A percentile compares a stretch with the other conserved stretches of the same genome.
phyloP scores from a whole-genome alignment of 2,888 invertebrate species.

The Autographa gamma region DNA sequence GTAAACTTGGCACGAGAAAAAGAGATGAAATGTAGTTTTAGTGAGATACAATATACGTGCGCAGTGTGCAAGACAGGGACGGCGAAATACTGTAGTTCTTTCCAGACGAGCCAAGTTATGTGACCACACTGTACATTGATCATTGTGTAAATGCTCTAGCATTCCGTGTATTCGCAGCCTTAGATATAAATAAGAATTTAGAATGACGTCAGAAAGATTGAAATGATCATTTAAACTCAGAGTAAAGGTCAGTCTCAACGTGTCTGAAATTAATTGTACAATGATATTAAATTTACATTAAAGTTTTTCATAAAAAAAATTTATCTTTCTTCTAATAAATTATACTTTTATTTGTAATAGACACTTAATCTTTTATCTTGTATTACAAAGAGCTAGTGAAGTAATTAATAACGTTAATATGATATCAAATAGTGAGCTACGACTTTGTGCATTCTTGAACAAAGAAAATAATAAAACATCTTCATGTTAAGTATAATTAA shows the following conservation, averaged over 20 bases:
- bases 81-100: too few species aligned
- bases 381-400: not conserved
- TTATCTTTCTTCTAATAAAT: not conserved
- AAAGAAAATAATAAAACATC: not conserved
- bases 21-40: too few species aligned
- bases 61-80: too few species aligned
- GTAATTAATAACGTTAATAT: not conserved
- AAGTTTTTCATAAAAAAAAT: not conserved
- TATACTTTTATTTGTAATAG: not conserved
- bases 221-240: not conserved
- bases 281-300: not conserved
- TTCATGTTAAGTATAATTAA: not conserved
- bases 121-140: too few species aligned
- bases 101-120: too few species aligned
- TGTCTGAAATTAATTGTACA: not conserved
- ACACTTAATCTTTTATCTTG: not conserved
- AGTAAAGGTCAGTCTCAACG: not conserved
- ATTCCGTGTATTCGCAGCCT: too few species aligned
- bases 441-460: not conserved
- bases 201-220: not conserved
- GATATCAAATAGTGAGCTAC: not conserved
- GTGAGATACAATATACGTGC: too few species aligned
- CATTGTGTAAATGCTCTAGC: too few species aligned
- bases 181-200: not conserved
- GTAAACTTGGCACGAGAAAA: too few species aligned